Percentiles rank a stretch among this genome's conserved stretches.
Conservation (phyloP, 2,888 invertebrate genomes). For the Machimus rusticus region DNA sequence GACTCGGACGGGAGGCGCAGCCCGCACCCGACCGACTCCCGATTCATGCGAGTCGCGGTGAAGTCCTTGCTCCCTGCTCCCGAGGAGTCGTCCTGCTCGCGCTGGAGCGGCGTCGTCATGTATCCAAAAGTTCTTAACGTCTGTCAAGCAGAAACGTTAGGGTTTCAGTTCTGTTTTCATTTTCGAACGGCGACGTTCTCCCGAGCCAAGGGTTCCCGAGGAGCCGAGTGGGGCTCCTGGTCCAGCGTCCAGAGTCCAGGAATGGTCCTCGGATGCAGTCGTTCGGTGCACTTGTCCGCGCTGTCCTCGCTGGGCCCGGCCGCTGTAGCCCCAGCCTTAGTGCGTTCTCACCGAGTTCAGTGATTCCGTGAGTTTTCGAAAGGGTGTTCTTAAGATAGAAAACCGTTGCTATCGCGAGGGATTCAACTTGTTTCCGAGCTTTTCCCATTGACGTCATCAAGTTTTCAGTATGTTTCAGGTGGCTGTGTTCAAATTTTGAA, state of each 20-base stretch:
- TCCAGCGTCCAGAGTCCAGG: neutral
- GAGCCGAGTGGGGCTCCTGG: neutral
- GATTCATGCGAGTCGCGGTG: neutral
- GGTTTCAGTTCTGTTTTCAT: constrained; percentile 59
- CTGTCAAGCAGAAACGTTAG: constrained; percentile 51
- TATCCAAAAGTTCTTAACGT: constrained; percentile 30
- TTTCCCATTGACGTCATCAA: neutral
- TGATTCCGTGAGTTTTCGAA: neutral
- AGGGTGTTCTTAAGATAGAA: neutral
- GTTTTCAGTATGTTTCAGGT: neutral
- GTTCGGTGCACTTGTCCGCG: neutral
- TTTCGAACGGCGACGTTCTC: constrained; percentile 56
- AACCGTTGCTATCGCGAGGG: neutral
- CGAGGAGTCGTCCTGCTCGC: neutral
- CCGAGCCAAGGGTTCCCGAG: neutral
- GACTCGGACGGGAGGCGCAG: neutral
- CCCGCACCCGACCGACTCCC: neutral
- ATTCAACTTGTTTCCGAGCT: neutral
- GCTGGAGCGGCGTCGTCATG: neutral
- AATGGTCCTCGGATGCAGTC: neutral
- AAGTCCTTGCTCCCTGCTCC: neutral
- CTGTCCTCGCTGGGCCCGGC: neutral
- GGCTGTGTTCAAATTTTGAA: neutral
- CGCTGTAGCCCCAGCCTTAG: neutral
- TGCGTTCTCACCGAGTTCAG: neutral